Conservation (phyloP, 2,113 vertebrate genomes). For the Rallus limicola region DNA sequence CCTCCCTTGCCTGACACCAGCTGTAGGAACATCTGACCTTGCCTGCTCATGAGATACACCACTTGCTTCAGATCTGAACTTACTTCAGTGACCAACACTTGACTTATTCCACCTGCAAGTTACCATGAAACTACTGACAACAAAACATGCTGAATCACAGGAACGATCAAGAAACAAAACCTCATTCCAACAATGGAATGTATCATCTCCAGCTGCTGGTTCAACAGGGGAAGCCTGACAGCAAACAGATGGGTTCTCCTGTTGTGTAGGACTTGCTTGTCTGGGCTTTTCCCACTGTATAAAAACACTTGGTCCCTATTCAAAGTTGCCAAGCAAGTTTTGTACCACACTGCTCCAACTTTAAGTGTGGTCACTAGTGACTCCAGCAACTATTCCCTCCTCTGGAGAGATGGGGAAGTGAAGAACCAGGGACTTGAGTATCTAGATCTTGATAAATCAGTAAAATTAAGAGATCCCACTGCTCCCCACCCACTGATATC, state of each 20-base stretch:
- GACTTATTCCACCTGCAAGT: not conserved
- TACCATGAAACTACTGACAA: not conserved
- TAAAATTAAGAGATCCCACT: not conserved
- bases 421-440: not conserved
- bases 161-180: not conserved
- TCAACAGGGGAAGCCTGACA: not conserved
- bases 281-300: not conserved
- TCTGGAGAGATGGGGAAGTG: not conserved
- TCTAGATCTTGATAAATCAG: not conserved
- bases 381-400: not conserved
- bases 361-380: not conserved
- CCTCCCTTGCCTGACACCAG: not conserved
- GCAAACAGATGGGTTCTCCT: not conserved
- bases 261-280: not conserved
- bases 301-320: not conserved
- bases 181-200: not conserved
- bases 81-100: not conserved
- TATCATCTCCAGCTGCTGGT: not conserved
- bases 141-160: not conserved
- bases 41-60: accelerated
- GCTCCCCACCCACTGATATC: not conserved
- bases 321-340: not conserved
- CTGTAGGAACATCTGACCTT: not conserved
- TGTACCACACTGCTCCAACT: not conserved
- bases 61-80: not conserved